These are phyloP conservation scores for Ia io DNA, from an alignment of 2,113 vertebrate species.

Conservation along the genomic window DNA sequence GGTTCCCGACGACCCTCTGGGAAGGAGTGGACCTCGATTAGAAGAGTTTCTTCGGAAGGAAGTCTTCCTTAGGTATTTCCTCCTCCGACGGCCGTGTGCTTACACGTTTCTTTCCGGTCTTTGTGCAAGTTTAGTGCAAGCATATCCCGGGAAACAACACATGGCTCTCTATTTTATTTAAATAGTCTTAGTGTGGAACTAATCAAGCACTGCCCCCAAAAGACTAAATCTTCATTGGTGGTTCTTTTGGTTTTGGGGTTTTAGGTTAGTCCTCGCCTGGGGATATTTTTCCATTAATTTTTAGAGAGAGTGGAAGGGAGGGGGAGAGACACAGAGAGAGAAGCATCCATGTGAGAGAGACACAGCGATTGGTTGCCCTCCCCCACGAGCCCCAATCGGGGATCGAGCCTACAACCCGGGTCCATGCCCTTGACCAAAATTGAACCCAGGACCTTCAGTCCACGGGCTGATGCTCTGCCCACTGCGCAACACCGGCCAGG, in stretches of 20 bases:
- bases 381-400: too few species aligned
- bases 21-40: slow-evolving; percentile 91
- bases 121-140: not conserved
- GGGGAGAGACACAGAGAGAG: too few species aligned
- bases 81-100: not conserved
- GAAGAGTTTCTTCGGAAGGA: slow-evolving; percentile 90
- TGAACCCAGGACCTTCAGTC: too few species aligned
- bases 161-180: not conserved
- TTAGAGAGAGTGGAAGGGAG: too few species aligned
- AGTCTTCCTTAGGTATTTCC: slow-evolving; percentile 81
- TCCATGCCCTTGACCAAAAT: too few species aligned
- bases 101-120: not conserved
- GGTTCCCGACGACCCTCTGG: slow-evolving; percentile 98
- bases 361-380: too few species aligned
- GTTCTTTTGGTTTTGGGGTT: not conserved
- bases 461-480: too few species aligned
- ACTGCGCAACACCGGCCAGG: too few species aligned
- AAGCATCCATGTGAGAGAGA: too few species aligned
- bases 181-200: not conserved
- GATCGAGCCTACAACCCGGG: too few species aligned
- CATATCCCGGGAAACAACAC: not conserved
- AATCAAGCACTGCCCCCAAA: not conserved
- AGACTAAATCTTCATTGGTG: not conserved
- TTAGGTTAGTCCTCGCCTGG: too few species aligned
- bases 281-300: too few species aligned